phyloP scores from a whole-genome alignment of 2,113 vertebrate species.

The Ammospiza caudacuta region DNA sequence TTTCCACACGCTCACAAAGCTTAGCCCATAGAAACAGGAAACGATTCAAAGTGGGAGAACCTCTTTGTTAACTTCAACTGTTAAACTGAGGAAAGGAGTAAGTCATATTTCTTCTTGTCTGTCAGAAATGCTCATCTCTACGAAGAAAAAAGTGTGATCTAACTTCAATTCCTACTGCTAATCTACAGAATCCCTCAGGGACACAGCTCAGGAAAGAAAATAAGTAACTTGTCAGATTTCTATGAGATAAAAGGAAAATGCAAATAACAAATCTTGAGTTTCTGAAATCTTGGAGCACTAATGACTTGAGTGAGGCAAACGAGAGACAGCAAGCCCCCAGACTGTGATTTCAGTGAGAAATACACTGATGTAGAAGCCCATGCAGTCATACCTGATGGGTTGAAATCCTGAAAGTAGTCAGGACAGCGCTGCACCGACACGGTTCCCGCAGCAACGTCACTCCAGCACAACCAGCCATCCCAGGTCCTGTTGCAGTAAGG shows the following conservation, averaged over 20 bases:
- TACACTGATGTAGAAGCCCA: not conserved
- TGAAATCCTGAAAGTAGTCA: conserved; percentile 96
- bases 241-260: not conserved
- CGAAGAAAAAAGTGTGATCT: not conserved
- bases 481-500: conserved; percentile 91
- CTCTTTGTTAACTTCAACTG: not conserved
- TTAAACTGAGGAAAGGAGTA: not conserved
- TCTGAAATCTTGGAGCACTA: not conserved
- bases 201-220: not conserved
- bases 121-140: not conserved
- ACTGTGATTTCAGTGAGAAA: not conserved
- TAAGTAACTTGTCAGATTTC: not conserved
- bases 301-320: not conserved
- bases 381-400: conserved; percentile 84
- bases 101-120: not conserved
- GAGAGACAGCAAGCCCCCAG: not conserved
- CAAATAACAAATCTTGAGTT: not conserved
- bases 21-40: not conserved
- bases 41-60: not conserved
- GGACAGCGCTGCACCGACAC: conserved; percentile 89
- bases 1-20: not conserved
- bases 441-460: conserved; percentile 81
- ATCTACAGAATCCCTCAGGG: not conserved
- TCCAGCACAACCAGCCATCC: conserved; percentile 99
- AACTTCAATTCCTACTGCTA: not conserved